Conservation (phyloP, 2,888 invertebrate species). For the Tanytarsus gracilentus region DNA sequence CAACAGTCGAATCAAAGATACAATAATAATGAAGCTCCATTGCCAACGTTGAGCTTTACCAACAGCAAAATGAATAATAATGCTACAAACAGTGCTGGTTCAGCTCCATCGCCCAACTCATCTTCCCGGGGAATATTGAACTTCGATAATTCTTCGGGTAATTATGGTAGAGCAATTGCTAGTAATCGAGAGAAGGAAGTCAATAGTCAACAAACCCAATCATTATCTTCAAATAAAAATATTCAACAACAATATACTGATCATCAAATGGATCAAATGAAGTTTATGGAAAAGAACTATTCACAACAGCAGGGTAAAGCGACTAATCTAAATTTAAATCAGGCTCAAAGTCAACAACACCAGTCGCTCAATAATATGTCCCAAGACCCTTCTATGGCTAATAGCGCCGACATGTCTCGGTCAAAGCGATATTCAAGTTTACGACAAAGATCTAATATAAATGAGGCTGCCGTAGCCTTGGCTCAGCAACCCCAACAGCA, state of each 20-base stretch:
- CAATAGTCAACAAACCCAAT: constrained; percentile 31
- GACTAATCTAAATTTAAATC: constrained; percentile 34
- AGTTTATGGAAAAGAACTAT: constrained; percentile 22
- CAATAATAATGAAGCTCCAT: constrained; percentile 29
- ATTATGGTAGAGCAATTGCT: constrained; percentile 23
- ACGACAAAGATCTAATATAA: constrained; percentile 47
- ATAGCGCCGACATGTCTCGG: constrained; percentile 41
- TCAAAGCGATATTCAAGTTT: constrained; percentile 62
- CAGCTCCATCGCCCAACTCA: neutral
- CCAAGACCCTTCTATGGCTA: neutral
- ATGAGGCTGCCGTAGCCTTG: constrained; percentile 37
- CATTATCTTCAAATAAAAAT: constrained; percentile 23
- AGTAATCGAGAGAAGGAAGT: constrained; percentile 26
- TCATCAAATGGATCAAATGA: constrained; percentile 27
- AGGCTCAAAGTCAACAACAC: constrained; percentile 39
- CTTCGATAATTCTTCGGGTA: constrained; percentile 20
- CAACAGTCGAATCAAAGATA: neutral
- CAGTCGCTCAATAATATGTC: constrained; percentile 33
- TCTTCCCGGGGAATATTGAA: constrained; percentile 19
- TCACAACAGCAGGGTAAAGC: constrained; percentile 35
- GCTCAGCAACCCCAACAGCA: constrained; percentile 36
- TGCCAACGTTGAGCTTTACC: constrained; percentile 32
- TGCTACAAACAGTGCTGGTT: neutral
- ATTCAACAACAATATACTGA: constrained; percentile 12
- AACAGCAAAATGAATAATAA: constrained; percentile 31